Percentiles rank a stretch among this genome's conserved stretches.
phyloP scores from a whole-genome alignment of 2,113 vertebrate genomes.

The Clarias batrachus region DNA sequence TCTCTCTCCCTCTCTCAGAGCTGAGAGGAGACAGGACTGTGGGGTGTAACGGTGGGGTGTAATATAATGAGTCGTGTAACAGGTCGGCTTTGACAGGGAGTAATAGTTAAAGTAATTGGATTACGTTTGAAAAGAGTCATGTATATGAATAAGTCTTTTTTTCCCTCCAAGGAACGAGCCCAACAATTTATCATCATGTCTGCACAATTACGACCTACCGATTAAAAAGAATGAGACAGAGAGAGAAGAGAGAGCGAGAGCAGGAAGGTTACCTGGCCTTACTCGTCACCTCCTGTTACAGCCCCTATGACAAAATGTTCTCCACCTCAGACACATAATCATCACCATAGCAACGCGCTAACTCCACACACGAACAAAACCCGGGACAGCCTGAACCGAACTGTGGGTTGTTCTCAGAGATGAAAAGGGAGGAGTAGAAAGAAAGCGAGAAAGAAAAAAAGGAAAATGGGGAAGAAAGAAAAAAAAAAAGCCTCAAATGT shows the following conservation, averaged over 20 bases:
- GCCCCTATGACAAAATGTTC: conserved; percentile 60
- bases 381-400: not conserved
- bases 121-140: no score
- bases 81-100: no score
- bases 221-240: no score
- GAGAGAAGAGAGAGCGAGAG: not conserved
- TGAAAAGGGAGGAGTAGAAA: conserved; percentile 1
- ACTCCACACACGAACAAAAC: conserved; percentile 6
- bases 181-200: no score
- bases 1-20: no score
- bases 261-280: conserved; percentile 32
- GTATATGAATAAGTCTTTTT: no score
- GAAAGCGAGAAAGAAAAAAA: not conserved
- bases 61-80: no score
- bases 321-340: conserved; percentile 33
- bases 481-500: conserved; percentile 39
- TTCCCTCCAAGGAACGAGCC: no score
- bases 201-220: no score
- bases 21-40: no score
- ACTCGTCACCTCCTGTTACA: conserved; percentile 24
- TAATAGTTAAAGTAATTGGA: no score
- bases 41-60: no score
- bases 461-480: not conserved
- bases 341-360: conserved; percentile 55
- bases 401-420: not conserved